Conservation (phyloP, 1,140 invertebrate genomes). For the Chironomus tepperi region DNA sequence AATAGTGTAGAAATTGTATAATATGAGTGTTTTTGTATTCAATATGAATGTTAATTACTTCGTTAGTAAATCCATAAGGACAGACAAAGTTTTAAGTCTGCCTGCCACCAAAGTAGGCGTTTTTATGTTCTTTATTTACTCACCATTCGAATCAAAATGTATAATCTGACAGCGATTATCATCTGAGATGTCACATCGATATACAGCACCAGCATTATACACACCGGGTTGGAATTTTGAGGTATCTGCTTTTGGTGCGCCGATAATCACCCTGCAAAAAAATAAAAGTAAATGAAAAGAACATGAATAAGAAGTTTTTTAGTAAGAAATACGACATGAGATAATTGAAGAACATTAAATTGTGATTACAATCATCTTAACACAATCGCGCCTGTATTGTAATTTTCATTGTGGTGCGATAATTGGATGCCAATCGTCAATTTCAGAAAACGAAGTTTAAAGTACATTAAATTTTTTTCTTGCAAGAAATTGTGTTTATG, state of each 20-base stretch:
- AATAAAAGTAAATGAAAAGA: conserved; percentile 27
- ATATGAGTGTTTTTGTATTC: too few species aligned
- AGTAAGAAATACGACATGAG: background rate
- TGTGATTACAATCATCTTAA: background rate
- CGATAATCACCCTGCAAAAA: conserved; percentile 64
- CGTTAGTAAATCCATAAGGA: too few species aligned
- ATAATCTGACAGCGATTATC: conserved; percentile 53
- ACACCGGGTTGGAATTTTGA: conserved; percentile 46
- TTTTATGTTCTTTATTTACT: conserved; percentile 30
- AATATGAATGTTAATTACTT: too few species aligned
- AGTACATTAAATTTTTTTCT: background rate
- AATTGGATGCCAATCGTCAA: conserved; percentile 18
- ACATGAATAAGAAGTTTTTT: background rate
- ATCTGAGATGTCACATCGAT: conserved; percentile 53
- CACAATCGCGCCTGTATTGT: background rate
- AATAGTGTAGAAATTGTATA: too few species aligned
- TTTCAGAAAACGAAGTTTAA: conserved; percentile 24
- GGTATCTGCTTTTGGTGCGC: conserved; percentile 67
- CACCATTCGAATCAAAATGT: conserved; percentile 64
- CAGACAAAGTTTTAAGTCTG: too few species aligned
- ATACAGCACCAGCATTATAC: conserved; percentile 63
- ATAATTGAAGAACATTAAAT: conserved; percentile 17
- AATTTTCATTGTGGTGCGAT: background rate
- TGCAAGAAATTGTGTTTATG: too few species aligned
- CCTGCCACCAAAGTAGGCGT: too few species aligned